phyloP scores from a whole-genome alignment of 1,140 invertebrate species.

The Phthorimaea operculella region DNA sequence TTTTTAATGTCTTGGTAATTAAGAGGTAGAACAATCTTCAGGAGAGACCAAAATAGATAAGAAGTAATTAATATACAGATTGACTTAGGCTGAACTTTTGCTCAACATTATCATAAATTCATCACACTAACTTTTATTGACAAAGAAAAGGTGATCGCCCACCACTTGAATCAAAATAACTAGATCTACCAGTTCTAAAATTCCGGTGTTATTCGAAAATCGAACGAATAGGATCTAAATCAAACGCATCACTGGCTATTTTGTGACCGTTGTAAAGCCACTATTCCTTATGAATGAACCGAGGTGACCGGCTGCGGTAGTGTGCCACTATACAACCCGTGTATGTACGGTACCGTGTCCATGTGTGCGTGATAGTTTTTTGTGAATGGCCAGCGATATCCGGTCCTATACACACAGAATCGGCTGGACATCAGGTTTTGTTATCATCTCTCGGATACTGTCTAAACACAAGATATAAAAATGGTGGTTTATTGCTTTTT shows the following conservation, averaged over 20 bases:
- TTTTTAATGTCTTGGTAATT: too few species aligned
- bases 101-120: too few species aligned
- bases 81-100: too few species aligned
- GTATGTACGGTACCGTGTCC: constrained; percentile 10
- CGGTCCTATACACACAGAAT: constrained; percentile 48
- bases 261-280: constrained; percentile 44
- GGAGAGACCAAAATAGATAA: too few species aligned
- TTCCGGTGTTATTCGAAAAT: neutral
- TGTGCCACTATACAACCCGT: constrained; percentile 28
- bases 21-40: too few species aligned
- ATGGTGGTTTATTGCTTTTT: constrained; percentile 63
- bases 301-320: constrained; percentile 26
- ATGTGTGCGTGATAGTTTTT: constrained; percentile 51
- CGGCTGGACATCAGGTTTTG: constrained; percentile 51
- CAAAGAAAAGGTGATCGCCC: too few species aligned
- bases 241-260: constrained; percentile 10
- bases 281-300: constrained; percentile 60
- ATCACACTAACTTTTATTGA: too few species aligned
- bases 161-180: too few species aligned
- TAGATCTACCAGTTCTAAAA: too few species aligned
- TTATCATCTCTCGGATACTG: constrained; percentile 60
- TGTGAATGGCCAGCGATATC: constrained; percentile 63
- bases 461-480: constrained; percentile 66
- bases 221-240: neutral
- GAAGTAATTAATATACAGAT: too few species aligned